phyloP scores from a whole-genome alignment of 2,888 invertebrate genomes.

The Amblyjoppa fuscipennis region DNA sequence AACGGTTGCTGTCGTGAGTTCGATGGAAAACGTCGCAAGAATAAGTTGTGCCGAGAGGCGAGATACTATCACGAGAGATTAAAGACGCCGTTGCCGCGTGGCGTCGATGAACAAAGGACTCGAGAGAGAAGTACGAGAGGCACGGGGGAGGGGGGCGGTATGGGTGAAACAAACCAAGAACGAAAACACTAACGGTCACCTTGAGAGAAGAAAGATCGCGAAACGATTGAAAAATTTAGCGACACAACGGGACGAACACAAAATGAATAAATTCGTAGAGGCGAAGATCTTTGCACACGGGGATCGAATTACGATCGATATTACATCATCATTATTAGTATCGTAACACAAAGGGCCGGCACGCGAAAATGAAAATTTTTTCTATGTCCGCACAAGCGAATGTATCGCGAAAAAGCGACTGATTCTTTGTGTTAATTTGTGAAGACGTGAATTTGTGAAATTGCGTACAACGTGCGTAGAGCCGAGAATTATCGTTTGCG shows the following conservation, averaged over 20 bases:
- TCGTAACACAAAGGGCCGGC: neutral
- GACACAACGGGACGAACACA: neutral
- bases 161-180: constrained; percentile 22
- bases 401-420: neutral
- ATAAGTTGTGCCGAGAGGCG: neutral
- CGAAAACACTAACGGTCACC: constrained; percentile 47
- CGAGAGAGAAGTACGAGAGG: neutral
- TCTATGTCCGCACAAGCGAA: neutral
- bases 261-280: neutral
- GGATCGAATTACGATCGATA: neutral
- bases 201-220: constrained; percentile 19
- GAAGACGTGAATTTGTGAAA: neutral
- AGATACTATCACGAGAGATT: neutral
- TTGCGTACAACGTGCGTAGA: neutral
- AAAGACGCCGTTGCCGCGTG: constrained; percentile 1
- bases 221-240: neutral
- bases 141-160: neutral
- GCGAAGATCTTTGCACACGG: neutral
- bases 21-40: too few relatives aligned
- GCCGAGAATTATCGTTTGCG: neutral
- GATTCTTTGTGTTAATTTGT: neutral
- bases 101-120: constrained; percentile 49
- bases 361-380: neutral
- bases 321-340: neutral
- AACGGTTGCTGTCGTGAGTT: too few relatives aligned